These are phyloP conservation scores for Cyanocitta stelleri DNA, from an alignment of 2,113 vertebrate species.

Conservation along the genomic window DNA sequence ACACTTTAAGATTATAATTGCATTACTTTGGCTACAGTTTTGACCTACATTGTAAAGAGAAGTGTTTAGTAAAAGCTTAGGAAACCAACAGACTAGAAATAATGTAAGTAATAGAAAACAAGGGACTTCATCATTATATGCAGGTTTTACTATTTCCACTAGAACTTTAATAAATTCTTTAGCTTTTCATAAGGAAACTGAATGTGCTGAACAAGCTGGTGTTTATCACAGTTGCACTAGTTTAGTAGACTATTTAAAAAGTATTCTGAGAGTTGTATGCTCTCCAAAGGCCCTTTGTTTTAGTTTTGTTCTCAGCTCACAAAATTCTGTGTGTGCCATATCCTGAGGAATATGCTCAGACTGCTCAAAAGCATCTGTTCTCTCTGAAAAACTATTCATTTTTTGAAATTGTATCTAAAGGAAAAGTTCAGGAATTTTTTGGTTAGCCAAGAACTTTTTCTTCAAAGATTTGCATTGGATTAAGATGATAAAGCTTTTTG, in stretches of 20 bases:
- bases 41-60: conserved; percentile 27
- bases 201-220: not conserved
- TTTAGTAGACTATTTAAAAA: not conserved
- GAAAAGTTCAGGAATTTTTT: not conserved
- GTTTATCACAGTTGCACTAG: not conserved
- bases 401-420: not conserved
- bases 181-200: not conserved
- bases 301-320: not conserved
- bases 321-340: not conserved
- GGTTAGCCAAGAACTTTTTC: not conserved
- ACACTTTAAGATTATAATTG: not conserved
- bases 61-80: conserved; percentile 16
- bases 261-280: not conserved
- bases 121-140: not conserved
- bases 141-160: not conserved
- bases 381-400: not conserved
- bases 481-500: not conserved
- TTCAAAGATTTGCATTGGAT: not conserved
- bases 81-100: conserved; percentile 9
- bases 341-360: not conserved
- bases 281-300: not conserved
- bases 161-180: not conserved
- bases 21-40: conserved; percentile 7
- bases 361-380: not conserved
- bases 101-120: not conserved